Base-by-base conservation (phyloP, 2,888 invertebrate genomes). In the Lepetodrilus schrolli region DNA sequence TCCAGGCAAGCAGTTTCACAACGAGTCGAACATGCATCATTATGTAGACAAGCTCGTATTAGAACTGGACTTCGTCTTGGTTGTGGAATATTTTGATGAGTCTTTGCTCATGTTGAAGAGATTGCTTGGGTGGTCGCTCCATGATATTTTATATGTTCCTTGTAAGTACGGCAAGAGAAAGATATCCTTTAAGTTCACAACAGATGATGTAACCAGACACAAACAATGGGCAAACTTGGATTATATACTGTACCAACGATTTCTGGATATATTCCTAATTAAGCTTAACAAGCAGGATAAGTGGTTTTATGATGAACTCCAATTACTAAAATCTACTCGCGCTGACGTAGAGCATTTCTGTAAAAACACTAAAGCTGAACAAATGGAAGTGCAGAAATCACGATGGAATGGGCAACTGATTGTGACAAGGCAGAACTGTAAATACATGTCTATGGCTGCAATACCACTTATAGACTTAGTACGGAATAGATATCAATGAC, bases 181-280 rank as follows among this genome's bases (percentile, higher is more conserved):
- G 2, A 23, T 36, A 10, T 17, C 20, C 36, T 17, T 30, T 13
- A 70, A 23, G 4, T 70, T 50, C 7, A 70, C 47, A 21, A 70
- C 73, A 8, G 50, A 26, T 8, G 77, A 77, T 38, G 66, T 66
- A 23, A 51, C 43, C 0, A 30, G 47, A 5, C 38, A 78, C 13
- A 66, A 36, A 47, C 49, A 72, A 5, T 78, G 75, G 69, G 66
- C 78, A 8, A 66, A 73, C 13, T 36, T 80, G 17, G 80, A 80
- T 21, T 47, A 51, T 37, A 73, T 74, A 10, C 8, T 80, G 5
- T 80, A 80, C 70, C 23, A 77, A 5, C 71, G 73, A 69, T 75
- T 78, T 34, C 17, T 75, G 34, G 49, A 69, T 26, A 48, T 74
- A 34, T 76, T 78, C 38, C 66, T 74, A 7, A 47, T 70, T 47